phyloP scores from a whole-genome alignment of 2,797 vertebrate species.

The Thunnus albacares region DNA sequence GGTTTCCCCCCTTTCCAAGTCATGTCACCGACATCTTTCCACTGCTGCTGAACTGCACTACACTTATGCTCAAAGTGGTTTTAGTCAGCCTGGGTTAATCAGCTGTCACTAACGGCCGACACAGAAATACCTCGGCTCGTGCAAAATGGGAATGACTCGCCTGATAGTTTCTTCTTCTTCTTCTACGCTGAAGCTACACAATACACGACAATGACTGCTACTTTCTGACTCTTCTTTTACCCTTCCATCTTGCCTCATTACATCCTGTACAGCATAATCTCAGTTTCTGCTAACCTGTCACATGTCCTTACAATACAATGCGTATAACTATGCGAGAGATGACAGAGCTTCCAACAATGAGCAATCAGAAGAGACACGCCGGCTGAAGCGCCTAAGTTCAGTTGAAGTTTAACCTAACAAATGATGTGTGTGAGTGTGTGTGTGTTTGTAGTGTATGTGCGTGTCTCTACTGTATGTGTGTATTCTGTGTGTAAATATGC shows the following conservation, averaged over 20 bases:
- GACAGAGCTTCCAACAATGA: conserved; percentile 63
- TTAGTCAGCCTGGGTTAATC: conserved; percentile 11
- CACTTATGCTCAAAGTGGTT: conserved; percentile 20
- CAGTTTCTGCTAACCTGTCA: conserved; percentile 55
- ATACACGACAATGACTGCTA: conserved; percentile 27
- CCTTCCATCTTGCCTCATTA: conserved; percentile 45
- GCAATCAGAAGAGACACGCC: conserved; percentile 37
- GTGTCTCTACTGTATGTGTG: conserved; percentile 17
- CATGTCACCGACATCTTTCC: conserved; percentile 19
- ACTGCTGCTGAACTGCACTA: conserved; percentile 5
- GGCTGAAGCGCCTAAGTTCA: conserved; percentile 42
- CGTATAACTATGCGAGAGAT: conserved; percentile 25
- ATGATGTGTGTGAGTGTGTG: conserved; percentile 31
- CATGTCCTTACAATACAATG: conserved; percentile 31
- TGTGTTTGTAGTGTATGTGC: background rate
- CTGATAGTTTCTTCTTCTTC: conserved; percentile 33
- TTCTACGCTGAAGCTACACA: conserved; percentile 23
- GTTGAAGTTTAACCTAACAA: conserved; percentile 44
- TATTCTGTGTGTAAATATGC: conserved; percentile 46
- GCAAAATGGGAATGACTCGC: conserved; percentile 28
- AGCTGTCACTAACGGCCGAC: conserved; percentile 27
- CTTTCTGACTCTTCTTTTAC: conserved; percentile 18
- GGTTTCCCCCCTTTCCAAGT: background rate
- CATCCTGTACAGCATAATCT: conserved; percentile 32
- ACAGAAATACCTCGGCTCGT: conserved; percentile 4